These are phyloP conservation scores for Vireo altiloquus DNA, from an alignment of 2,113 vertebrate genomes.

Conservation along the genomic window DNA sequence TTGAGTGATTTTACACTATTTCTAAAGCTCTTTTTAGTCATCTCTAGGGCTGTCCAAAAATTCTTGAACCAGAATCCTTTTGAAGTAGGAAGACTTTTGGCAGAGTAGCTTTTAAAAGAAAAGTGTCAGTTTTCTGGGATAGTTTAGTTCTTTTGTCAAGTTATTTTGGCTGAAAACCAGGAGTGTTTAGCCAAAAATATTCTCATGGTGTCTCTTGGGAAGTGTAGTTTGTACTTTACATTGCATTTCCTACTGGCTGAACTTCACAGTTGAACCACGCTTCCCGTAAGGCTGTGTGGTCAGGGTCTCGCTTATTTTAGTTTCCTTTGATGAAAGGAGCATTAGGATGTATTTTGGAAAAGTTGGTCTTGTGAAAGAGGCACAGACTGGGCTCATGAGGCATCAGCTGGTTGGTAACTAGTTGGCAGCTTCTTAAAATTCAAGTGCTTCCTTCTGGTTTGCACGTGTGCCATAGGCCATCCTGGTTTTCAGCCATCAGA, in stretches of 20 bases:
- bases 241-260: conserved; percentile 7
- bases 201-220: conserved; percentile 49
- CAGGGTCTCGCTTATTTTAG: background rate
- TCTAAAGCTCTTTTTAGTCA: background rate
- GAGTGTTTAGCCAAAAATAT: conserved; percentile 37
- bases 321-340: background rate
- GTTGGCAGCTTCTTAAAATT: background rate
- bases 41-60: background rate
- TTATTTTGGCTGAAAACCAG: conserved; percentile 58
- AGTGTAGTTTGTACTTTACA: conserved; percentile 26
- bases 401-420: background rate
- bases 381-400: background rate
- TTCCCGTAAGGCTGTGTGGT: background rate
- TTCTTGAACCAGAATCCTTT: background rate
- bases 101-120: background rate
- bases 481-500: background rate
- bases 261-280: background rate
- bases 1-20: background rate
- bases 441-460: background rate
- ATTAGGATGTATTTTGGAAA: background rate
- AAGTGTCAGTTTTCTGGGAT: background rate
- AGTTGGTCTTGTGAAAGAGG: background rate
- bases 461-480: background rate
- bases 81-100: background rate
- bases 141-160: conserved; percentile 23